Evolutionary conservation across 2,797 vertebrate species (phyloP).

Genomic region (Pelodytes ibericus): DNA sequence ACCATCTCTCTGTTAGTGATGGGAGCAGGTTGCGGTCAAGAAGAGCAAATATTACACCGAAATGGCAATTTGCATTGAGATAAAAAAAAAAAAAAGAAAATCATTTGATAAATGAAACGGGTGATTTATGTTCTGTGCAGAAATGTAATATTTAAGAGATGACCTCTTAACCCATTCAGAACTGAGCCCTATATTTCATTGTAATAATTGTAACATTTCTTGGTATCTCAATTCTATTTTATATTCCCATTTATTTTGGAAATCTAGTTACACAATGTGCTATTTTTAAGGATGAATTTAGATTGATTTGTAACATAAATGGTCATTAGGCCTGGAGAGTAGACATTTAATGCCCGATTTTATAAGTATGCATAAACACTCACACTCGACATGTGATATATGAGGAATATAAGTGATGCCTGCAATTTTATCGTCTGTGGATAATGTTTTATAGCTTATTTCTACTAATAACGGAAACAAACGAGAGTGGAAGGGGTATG

Average conservation of each 20-base stretch:
- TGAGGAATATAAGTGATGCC: background rate
- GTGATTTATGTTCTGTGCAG: background rate
- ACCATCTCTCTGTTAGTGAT: background rate
- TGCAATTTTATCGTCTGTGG: background rate
- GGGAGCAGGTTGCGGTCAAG: background rate
- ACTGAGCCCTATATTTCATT: background rate
- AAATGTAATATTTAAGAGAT: too few species aligned
- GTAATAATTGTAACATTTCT: background rate
- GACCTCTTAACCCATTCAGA: too few species aligned
- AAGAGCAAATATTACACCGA: constrained; percentile 1
- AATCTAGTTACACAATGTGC: background rate
- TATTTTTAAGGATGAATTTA: background rate
- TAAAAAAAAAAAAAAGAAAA: background rate
- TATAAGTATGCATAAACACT: background rate
- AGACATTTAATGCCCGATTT: background rate
- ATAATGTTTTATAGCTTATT: background rate
- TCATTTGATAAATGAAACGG: background rate
- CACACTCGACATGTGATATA: background rate
- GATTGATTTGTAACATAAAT: background rate
- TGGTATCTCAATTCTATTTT: background rate
- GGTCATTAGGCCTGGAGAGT: background rate
- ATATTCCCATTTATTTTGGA: background rate
- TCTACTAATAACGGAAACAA: background rate
- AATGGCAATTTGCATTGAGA: background rate
- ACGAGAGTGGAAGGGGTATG: background rate